phyloP scores from a whole-genome alignment of 2,113 vertebrate species.

The Lontra canadensis region DNA sequence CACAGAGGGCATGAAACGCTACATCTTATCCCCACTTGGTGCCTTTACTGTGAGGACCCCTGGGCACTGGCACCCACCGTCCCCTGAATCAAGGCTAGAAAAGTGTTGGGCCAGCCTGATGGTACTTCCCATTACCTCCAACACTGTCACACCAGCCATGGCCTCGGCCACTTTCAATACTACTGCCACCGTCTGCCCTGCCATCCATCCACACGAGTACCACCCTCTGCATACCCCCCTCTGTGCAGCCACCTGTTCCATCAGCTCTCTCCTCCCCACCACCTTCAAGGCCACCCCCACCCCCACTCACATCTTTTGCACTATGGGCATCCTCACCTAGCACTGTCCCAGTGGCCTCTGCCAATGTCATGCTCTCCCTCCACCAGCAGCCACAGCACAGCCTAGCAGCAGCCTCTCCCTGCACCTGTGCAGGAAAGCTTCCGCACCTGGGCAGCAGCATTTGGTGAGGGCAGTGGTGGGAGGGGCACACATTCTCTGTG shows the following conservation, averaged over 20 bases:
- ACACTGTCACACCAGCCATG: background rate
- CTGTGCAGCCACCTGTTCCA: background rate
- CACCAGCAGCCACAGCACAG: accelerated
- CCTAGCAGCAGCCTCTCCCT: background rate
- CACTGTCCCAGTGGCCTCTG: background rate
- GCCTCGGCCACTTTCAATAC: background rate
- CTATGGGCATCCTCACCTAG: accelerated
- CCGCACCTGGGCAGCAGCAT: background rate
- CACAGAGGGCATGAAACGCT: accelerated
- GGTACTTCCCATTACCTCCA: background rate
- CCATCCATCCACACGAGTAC: no score
- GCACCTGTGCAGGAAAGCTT: background rate
- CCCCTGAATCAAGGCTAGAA: background rate
- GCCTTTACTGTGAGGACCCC: background rate
- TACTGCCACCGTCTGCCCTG: no score
- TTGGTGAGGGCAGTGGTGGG: background rate
- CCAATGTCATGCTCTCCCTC: background rate
- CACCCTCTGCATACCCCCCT: background rate
- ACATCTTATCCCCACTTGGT: accelerated
- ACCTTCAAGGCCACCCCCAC: background rate
- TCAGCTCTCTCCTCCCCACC: background rate
- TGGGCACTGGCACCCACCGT: accelerated
- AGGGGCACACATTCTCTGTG: background rate
- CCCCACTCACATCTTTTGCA: background rate
- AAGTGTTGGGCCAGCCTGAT: background rate